Evolutionary conservation across 2,113 vertebrate species (phyloP), one percentile per base, ranked within the genome.

Genomic region (Sorex fumeus): DNA sequence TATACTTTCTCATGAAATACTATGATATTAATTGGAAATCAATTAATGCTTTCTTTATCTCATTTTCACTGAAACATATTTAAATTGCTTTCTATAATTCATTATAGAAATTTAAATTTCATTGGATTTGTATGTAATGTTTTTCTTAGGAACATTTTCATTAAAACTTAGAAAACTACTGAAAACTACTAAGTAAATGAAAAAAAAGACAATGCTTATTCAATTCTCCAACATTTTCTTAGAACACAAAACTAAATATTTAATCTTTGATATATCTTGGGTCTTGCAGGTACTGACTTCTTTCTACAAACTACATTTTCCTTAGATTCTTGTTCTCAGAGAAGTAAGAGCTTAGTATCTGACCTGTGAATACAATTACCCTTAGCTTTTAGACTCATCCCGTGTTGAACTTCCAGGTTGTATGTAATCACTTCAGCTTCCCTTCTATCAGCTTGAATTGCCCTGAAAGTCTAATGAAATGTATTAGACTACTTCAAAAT

Each of bases 261-360:
- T 71, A 74, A 86, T 67, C 70, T 43, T 78, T 93, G 78, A 71
- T 43, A 78, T 47, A 64, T 72, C 77, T 87, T 82, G 36, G 28
- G 16, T 75, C 28, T 84, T 67, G 6, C 15, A 79, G 47, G 71
- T 43, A 57, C 50, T 83, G 30, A 45, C 27, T 18, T 85, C 40
- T 87, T 43, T 87, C 76, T 87, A 66, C 32, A 91, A 79, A 80
- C 16, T 84, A 70, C 13, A 78, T 8, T 4, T 91, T n/a, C 67
- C 69, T 66, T 79, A 66, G 8, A 45, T 94, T 70, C 16, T 2
- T 72, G 57, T 93, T 66, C 64, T 90, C 8, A 62, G 45, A 60
- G 87, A 84, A 91, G 12, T 25, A 70, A 79, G 64, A 75, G 30
- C 8, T 8, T 80, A 1, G 1, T 74, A 4, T 2, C 30, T 83